Base-by-base conservation (phyloP, 2,888 invertebrate species). In the Limnephilus rhombicus region DNA sequence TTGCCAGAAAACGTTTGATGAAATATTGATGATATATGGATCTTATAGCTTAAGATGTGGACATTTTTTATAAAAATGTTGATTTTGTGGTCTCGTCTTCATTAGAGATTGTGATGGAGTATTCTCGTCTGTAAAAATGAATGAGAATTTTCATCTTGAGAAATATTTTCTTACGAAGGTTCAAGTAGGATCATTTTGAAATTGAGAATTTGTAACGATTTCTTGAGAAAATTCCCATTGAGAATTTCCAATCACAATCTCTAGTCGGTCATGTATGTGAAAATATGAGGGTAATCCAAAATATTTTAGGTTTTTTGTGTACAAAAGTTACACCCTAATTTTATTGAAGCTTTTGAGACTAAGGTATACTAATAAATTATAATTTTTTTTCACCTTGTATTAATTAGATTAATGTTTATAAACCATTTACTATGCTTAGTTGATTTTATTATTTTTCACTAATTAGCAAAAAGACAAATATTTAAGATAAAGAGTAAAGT, bases 61-160 rank as follows among this genome's bases (percentile, higher is more conserved):
- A 41, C 85, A 85, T 85, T 85, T 85, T 85, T 85, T 85, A 85
- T 85, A 85, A 85, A 85, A 85, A 85, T 85, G 85, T 41, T 37
- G 37, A 41, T 37, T 82, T 15, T 34, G 82, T 82, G 24, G 68
- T 68, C 24, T 68, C 24, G 68, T 68, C 24, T 68, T 68, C 1
- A 68, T 68, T 24, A 68, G 68, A 24, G 68, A n/a, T n/a, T 68
- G 68, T 68, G 68, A 68, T n/a, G 3, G 68, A 9, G 68, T 24
- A 68, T 68, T 68, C 68, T 68, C 68, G 4, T 68, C 68, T 24
- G 24, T n/a, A 9, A 5, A 68, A 68, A 24, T 68, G 0, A 53
- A 53, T 18, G 18, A 53, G 53, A 53, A 53, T 53, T 53, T 53
- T 18, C 18, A 53, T 53, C 53, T 53, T 5, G 5, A 15, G 24